A percentile compares a stretch with the other conserved stretches of the same genome.
These are phyloP conservation scores for Phrynosoma blainvillii DNA, from an alignment of 2,113 vertebrate species.

Conservation along the genomic window DNA sequence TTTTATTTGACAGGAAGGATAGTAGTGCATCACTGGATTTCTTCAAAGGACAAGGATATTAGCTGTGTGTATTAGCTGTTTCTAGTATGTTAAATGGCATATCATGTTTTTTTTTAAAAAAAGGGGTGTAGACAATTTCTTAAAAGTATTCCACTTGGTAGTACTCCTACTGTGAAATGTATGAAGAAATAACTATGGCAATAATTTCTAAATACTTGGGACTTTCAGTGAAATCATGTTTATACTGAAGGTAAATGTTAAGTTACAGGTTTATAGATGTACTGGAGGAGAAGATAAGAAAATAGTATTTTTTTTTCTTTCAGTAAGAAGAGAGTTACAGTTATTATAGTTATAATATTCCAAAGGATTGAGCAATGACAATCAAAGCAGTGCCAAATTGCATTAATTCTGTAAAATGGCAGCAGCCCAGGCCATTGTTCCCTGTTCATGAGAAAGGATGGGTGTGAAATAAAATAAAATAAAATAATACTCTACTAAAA, in stretches of 20 bases:
- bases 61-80: background rate
- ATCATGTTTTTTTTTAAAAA: background rate
- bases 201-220: background rate
- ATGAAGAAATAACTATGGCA: too few species aligned
- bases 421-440: background rate
- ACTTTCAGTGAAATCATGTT: background rate
- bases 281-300: too few species aligned
- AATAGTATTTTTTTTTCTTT: too few species aligned
- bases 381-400: too few species aligned
- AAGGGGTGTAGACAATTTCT: background rate
- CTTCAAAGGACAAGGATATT: background rate
- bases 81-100: background rate
- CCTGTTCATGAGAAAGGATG: rapidly evolving
- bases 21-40: background rate
- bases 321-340: background rate
- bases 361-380: background rate
- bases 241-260: background rate
- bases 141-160: background rate
- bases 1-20: background rate
- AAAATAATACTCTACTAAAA: background rate
- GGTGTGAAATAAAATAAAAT: too few species aligned
- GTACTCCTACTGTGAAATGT: background rate
- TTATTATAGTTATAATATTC: too few species aligned
- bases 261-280: background rate
- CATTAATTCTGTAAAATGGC: too few species aligned